Base-by-base conservation (phyloP, 1,140 invertebrate genomes). In the Callitettix versicolor region DNA sequence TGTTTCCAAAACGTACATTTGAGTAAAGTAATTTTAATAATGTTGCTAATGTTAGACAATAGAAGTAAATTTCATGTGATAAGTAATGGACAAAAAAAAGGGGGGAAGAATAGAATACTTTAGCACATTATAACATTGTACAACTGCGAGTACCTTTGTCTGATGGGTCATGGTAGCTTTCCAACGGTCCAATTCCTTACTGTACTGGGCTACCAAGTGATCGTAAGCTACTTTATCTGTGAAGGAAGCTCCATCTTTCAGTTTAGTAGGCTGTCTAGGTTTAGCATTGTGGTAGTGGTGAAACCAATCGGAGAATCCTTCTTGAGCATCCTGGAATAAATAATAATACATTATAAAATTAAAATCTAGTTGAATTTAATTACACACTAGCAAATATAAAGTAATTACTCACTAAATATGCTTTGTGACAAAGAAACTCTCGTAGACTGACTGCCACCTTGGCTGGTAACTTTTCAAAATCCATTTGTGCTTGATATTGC, bases 301-400 rank as follows among this genome's bases (percentile, higher is more conserved):
- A 60, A 91, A 91, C 92, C 92, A 95, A 63, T 88, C 85, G 55
- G 82, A 80, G 71, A 93, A 95, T 38, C 83, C 82, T 68, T 94
- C 88, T 52, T 91, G 77, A 2, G 88, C 90, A 65, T 89, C 82
- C 76, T 78, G 42, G 41, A 30, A 34, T 5, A 18, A 42, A 55
- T 9, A 36, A 49, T 34, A 38, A 33, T n/a, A n/a, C n/a, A n/a
- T n/a, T n/a, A n/a, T n/a, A n/a, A n/a, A n/a, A n/a, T n/a, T n/a
- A n/a, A n/a, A n/a, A n/a, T n/a, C n/a, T n/a, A n/a, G n/a, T n/a
- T n/a, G n/a, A n/a, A n/a, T n/a, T n/a, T n/a, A n/a, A n/a, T n/a
- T n/a, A n/a, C n/a, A n/a, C n/a, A n/a, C n/a, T n/a, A n/a, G n/a
- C n/a, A n/a, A n/a, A n/a, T n/a, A n/a, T n/a, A n/a, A n/a, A n/a